Percentiles rank a stretch among this genome's conserved stretches.
Evolutionary conservation across 2,113 vertebrate genomes (phyloP).

Genomic region (Fulmarus glacialis): DNA sequence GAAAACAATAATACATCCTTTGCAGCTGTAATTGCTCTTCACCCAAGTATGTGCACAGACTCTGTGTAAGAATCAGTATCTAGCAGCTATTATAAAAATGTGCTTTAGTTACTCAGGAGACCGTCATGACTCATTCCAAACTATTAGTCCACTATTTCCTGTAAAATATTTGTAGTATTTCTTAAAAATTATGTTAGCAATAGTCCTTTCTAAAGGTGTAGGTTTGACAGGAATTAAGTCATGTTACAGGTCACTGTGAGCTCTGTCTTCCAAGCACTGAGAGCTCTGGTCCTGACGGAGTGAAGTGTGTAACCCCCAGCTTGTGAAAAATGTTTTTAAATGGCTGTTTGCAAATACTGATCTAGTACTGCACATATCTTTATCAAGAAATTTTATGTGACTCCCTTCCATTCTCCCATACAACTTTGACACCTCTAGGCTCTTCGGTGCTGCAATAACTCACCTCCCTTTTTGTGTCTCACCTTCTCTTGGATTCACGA

Average conservation of each 20-base stretch:
- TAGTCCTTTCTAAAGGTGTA: neutral
- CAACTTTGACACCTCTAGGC: neutral
- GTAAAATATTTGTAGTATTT: neutral
- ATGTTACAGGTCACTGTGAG: neutral
- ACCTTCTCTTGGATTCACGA: neutral
- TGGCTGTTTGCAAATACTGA: neutral
- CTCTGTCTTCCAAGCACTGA: neutral
- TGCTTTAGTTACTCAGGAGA: neutral
- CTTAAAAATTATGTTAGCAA: neutral
- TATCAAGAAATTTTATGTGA: neutral
- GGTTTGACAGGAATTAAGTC: neutral
- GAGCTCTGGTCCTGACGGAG: neutral
- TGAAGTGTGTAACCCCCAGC: neutral
- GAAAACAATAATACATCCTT: neutral
- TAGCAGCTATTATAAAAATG: neutral
- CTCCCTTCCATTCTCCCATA: neutral
- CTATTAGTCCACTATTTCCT: neutral
- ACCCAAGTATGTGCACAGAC: neutral
- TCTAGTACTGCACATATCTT: neutral
- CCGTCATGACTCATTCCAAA: neutral
- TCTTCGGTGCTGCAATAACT: neutral
- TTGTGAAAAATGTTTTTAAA: neutral
- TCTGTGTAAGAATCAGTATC: neutral
- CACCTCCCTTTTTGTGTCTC: neutral
- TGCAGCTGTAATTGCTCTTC: neutral